Conservation (phyloP, 2,888 invertebrate species). For the Cistogaster globosa region DNA sequence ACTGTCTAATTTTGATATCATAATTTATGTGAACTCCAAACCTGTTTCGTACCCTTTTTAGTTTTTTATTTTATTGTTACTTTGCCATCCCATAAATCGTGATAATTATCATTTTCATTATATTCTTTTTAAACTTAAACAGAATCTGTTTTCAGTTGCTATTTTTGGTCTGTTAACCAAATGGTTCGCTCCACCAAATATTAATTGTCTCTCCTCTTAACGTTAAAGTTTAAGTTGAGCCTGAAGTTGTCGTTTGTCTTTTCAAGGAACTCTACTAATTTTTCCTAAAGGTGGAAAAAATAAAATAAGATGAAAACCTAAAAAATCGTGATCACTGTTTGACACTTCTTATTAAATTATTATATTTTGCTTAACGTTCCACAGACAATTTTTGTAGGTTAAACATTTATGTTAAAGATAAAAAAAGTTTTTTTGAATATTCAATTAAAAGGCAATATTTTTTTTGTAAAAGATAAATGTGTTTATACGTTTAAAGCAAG, state of each 20-base stretch:
- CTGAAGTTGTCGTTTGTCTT: conserved; percentile 43
- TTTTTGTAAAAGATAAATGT: too few relatives aligned
- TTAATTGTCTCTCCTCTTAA: background rate
- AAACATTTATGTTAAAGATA: conserved; percentile 27
- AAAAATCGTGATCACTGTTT: conserved; percentile 69
- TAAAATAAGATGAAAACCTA: conserved; percentile 21
- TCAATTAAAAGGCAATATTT: too few relatives aligned
- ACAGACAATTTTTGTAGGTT: conserved; percentile 41
- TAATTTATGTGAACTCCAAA: conserved; percentile 66
- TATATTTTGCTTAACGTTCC: conserved; percentile 39
- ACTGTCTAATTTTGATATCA: conserved; percentile 66
- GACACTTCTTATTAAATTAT: conserved; percentile 71
- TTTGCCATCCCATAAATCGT: conserved; percentile 67
- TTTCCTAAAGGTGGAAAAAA: conserved; percentile 39
- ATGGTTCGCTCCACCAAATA: conserved; percentile 23
- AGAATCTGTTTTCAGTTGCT: conserved; percentile 12
- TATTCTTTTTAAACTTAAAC: conserved; percentile 43
- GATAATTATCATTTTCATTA: conserved; percentile 69
- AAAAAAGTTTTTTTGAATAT: conserved; percentile 9
- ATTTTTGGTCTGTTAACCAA: conserved; percentile 35
- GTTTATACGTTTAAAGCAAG: too few relatives aligned
- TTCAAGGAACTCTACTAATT: conserved; percentile 49
- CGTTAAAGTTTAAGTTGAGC: conserved; percentile 26
- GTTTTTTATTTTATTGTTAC: conserved; percentile 20
- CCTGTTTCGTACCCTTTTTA: conserved; percentile 2